Conservation (phyloP, 2,113 vertebrate species). For the Polyodon spathula region DNA sequence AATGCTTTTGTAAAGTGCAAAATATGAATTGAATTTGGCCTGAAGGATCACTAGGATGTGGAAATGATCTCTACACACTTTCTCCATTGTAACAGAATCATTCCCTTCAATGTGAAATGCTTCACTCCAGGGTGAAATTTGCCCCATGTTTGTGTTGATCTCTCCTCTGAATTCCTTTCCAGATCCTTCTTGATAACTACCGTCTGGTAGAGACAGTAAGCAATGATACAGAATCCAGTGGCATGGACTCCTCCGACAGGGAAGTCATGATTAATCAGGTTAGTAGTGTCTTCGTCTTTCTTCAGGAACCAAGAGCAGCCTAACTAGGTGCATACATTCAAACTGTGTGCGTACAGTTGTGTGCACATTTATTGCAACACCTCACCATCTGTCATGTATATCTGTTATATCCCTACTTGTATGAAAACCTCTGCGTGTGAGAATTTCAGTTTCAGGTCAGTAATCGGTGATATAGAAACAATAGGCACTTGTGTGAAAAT, state of each 20-base stretch:
- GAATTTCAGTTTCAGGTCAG: background rate
- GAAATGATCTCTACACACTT: too few relatives aligned
- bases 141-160: slow-evolving; percentile 35
- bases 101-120: background rate
- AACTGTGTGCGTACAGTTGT: background rate
- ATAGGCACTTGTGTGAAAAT: too few relatives aligned
- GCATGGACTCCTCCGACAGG: slow-evolving; percentile 6
- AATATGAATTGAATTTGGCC: too few relatives aligned
- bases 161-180: slow-evolving; percentile 8
- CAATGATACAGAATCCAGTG: slow-evolving; percentile 17
- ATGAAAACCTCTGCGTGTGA: slow-evolving; percentile 10
- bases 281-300: background rate
- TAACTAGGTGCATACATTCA: too few relatives aligned
- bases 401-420: too few relatives aligned
- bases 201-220: slow-evolving; percentile 5
- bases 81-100: too few relatives aligned
- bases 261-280: slow-evolving; percentile 47
- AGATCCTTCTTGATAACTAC: slow-evolving; percentile 47
- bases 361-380: too few relatives aligned
- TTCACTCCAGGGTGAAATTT: slow-evolving; percentile 30
- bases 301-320: too few relatives aligned
- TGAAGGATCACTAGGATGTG: too few relatives aligned
- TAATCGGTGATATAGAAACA: too few relatives aligned
- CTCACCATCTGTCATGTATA: too few relatives aligned
- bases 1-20: too few relatives aligned